Evolutionary conservation across 2,888 invertebrate genomes (phyloP).

Genomic region (Suillia variegata): DNA sequence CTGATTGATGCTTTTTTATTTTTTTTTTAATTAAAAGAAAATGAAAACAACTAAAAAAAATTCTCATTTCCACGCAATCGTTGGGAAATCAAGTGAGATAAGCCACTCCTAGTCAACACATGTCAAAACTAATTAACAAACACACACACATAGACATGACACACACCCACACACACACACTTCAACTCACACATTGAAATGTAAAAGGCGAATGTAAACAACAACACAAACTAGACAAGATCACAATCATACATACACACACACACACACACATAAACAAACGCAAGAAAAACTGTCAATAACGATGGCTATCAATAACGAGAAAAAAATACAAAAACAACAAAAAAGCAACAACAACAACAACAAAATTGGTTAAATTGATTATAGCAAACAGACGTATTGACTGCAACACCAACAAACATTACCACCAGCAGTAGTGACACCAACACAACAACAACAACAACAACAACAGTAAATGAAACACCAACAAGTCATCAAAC

Average conservation of each 20-base stretch:
- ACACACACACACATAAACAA: no score
- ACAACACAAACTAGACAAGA: neutral
- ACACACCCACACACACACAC: neutral
- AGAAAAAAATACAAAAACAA: slow-evolving; percentile 38
- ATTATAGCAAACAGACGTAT: slow-evolving; percentile 48
- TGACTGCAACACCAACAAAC: neutral
- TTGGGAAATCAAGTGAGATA: neutral
- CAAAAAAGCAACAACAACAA: no score
- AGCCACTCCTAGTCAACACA: slow-evolving; percentile 5
- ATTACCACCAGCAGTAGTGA: neutral
- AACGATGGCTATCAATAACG: slow-evolving; percentile 2
- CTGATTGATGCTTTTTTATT: no score
- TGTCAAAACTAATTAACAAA: slow-evolving; percentile 46
- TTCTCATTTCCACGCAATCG: neutral
- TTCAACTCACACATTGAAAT: no score
- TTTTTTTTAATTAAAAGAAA: no score
- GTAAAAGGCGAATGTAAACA: no score
- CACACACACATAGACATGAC: neutral
- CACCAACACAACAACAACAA: neutral
- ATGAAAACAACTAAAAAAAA: no score
- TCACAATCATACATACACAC: no score
- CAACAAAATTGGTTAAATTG: slow-evolving; percentile 54
- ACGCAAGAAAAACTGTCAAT: no score
- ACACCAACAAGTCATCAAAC: no score
- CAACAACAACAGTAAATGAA: neutral